Evolutionary conservation across 2,888 invertebrate genomes (phyloP).

Genomic region (Diaprepes abbreviatus): DNA sequence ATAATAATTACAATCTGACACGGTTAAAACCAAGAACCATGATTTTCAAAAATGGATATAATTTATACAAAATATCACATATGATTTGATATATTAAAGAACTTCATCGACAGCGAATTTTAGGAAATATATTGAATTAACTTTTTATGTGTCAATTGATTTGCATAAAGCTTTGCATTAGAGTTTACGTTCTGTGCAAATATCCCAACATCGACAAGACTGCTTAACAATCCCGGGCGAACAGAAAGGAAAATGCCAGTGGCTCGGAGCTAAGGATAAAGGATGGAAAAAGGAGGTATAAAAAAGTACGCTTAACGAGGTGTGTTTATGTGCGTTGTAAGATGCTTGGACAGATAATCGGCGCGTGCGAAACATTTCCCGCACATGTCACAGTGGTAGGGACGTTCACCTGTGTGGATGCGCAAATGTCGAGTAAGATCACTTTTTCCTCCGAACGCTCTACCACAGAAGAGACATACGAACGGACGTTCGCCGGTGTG

Average conservation of each 20-base stretch:
- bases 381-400: conserved; percentile 93
- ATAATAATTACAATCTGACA: too few species aligned
- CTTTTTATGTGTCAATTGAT: neutral
- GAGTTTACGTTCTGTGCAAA: conserved; percentile 2
- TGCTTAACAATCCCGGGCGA: conserved; percentile 19
- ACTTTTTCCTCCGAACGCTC: conserved; percentile 90
- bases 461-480: conserved; percentile 89
- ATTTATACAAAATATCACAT: too few species aligned
- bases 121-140: too few species aligned
- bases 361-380: conserved; percentile 93
- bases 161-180: neutral
- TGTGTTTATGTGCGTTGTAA: conserved; percentile 89
- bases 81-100: too few species aligned
- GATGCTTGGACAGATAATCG: conserved; percentile 91
- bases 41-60: too few species aligned
- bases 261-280: conserved; percentile 40
- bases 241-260: conserved; percentile 35
- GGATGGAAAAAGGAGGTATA: conserved; percentile 28
- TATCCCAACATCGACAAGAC: conserved; percentile 3
- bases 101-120: too few species aligned
- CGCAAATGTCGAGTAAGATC: conserved; percentile 88
- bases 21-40: too few species aligned
- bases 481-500: conserved; percentile 92
- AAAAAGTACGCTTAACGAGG: conserved; percentile 68
- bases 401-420: conserved; percentile 90